A percentile compares a stretch with the other conserved stretches of the same genome.
Evolutionary conservation across 1,140 invertebrate genomes (phyloP).

Genomic region (Lepidurus arcticus): DNA sequence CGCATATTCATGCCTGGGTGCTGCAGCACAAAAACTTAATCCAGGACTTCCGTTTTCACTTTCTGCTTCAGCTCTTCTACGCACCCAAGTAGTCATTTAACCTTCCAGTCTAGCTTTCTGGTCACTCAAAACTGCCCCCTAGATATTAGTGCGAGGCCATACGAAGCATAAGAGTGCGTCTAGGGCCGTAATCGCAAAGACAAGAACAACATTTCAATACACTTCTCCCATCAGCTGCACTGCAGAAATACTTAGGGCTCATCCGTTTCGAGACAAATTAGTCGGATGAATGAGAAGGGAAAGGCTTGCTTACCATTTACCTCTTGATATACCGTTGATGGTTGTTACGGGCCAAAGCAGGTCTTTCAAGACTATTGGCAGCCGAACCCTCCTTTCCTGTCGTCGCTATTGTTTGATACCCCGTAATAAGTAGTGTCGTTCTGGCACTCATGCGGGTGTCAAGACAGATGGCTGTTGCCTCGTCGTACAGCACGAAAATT

Average conservation of each 20-base stretch:
- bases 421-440: conserved; percentile 3
- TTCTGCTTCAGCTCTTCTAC: not conserved
- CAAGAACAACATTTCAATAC: not conserved
- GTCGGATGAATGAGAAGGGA: not conserved
- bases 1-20: not conserved
- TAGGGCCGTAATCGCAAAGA: not conserved
- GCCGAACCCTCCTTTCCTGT: not conserved
- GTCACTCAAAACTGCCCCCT: not conserved
- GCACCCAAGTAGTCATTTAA: not conserved
- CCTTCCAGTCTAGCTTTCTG: not conserved
- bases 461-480: not conserved
- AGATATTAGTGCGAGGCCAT: not conserved
- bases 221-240: not conserved
- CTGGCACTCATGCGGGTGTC: not conserved
- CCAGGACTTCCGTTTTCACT: not conserved
- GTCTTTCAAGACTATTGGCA: too few relatives aligned
- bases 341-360: too few relatives aligned
- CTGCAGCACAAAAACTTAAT: conserved; percentile 12
- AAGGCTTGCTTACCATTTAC: not conserved
- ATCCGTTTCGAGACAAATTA: not conserved
- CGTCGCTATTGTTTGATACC: not conserved
- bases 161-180: not conserved
- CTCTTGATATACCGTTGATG: not conserved
- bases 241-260: not conserved
- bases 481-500: not conserved